Evolutionary conservation across 2,113 vertebrate genomes (phyloP), one percentile per base, ranked within the genome.

Genomic region (Neomonachus schauinslandi): DNA sequence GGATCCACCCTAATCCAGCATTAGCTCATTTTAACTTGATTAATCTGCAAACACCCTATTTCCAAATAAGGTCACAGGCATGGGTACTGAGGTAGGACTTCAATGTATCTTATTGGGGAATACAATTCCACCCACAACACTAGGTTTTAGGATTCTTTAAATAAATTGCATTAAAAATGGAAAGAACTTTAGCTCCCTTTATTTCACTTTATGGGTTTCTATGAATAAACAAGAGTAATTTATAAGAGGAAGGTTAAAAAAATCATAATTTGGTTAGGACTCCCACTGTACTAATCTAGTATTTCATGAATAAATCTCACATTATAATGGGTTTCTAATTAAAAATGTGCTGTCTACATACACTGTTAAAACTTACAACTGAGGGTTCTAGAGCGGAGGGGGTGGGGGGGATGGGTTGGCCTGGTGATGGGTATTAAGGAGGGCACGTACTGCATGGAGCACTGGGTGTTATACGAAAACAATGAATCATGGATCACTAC

Each of bases 141-240:
- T 85, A 77, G 26, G 13, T 63, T 22, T 61, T 74, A 69, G 19
- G n/a, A 82, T 92, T 86, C 21, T 91, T 94, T n/a, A 89, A 67
- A 74, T 63, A 83, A 76, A 59, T 51, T 39, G 4, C 21, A 39
- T 53, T 90, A 65, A 82, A 57, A 72, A 57, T 26, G 15, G 7
- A 9, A 90, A 93, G 49, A 93, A 21, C 18, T 82, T 85, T 71
- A 51, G 19, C 1, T 89, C 18, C 36, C 14, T 57, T 24, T 4
- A 81, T 92, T 84, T 95, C 10, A 81, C 3, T 81, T 85, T 69
- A 24, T 49, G 89, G 8, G n/a, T 89, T 96, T 7, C 42, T 46
- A 39, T 59, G 71, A 94, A 82, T 85, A 96, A 84, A 33, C 9
- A 42, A 81, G 51, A 96, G 80, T 61, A 65, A 91, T 72, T 95